phyloP scores from a whole-genome alignment of 2,888 invertebrate species.

The Nebria brevicollis region DNA sequence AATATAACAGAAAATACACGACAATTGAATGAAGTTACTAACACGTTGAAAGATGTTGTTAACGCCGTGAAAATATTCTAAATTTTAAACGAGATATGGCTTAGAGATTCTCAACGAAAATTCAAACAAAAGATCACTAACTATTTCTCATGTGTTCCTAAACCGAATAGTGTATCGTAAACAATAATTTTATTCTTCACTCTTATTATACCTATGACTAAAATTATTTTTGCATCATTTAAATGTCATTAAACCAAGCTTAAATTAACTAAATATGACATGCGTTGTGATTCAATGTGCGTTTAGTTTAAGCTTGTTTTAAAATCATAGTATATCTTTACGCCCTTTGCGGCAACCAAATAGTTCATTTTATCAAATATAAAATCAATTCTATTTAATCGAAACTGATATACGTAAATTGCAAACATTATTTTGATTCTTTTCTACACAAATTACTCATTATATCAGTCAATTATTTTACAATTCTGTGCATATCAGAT shows the following conservation, averaged over 20 bases:
- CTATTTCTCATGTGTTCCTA: conserved; percentile 14
- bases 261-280: not conserved
- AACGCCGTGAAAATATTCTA: conserved; percentile 68
- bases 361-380: not conserved
- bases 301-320: not conserved
- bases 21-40: conserved; percentile 77
- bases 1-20: conserved; percentile 76
- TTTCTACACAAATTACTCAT: not conserved
- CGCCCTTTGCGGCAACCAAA: not conserved
- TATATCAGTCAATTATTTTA: conserved; percentile 25
- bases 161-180: not conserved
- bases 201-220: not conserved
- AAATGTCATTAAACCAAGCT: not conserved
- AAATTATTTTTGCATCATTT: not conserved
- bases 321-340: not conserved
- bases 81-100: conserved; percentile 16
- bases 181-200: not conserved
- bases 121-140: conserved; percentile 14
- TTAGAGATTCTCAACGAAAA: conserved; percentile 13
- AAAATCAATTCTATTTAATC: too few relatives aligned
- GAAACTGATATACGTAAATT: too few relatives aligned
- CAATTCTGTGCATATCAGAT: conserved; percentile 31
- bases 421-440: not conserved
- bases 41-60: conserved; percentile 76
- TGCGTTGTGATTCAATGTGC: not conserved